Percentiles rank a stretch among this genome's conserved stretches.
These are phyloP conservation scores for Grammomys dolichurus DNA, from an alignment of 2,113 vertebrate species.

Conservation along the genomic window DNA sequence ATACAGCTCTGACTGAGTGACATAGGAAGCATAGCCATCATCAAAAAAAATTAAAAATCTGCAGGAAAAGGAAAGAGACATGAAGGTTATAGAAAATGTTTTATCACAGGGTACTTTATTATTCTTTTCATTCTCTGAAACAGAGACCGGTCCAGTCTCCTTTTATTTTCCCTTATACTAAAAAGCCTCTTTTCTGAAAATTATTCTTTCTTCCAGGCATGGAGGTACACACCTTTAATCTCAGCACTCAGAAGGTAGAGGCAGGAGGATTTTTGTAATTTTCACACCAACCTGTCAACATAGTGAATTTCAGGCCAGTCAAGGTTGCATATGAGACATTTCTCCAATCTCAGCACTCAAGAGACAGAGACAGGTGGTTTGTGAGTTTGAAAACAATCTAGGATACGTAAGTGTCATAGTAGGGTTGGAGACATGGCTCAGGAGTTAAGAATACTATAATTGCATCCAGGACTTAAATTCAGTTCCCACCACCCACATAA, in stretches of 20 bases:
- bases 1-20: constrained; percentile 95
- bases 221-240: background rate
- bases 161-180: constrained; percentile 36
- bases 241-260: background rate
- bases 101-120: background rate
- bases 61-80: background rate
- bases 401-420: background rate
- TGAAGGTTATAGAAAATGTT: background rate
- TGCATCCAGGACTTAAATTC: too few relatives aligned
- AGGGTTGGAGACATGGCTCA: too few relatives aligned
- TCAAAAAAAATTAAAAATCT: constrained; percentile 99
- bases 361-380: too few relatives aligned
- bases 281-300: background rate
- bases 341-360: background rate
- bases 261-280: background rate
- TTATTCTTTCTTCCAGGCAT: background rate
- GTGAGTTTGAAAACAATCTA: background rate
- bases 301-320: background rate
- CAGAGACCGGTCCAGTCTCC: background rate
- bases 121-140: background rate
- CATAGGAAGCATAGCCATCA: constrained; percentile 97
- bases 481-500: too few relatives aligned
- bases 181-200: background rate
- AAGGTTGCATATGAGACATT: background rate
- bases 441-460: too few relatives aligned